phyloP scores from a whole-genome alignment of 2,113 vertebrate genomes.

The Coryphaenoides rupestris region DNA sequence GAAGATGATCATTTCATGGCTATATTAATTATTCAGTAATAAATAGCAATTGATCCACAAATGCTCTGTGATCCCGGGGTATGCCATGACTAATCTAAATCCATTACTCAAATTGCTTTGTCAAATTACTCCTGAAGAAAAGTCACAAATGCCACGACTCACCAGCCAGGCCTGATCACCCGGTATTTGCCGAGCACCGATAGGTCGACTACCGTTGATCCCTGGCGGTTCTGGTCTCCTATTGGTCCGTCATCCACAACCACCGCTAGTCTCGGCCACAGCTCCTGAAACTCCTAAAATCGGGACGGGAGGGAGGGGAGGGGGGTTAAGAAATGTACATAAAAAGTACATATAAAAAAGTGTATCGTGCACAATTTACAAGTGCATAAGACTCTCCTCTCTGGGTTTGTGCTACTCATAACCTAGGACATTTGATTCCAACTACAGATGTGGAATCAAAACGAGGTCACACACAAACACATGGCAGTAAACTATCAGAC shows the following conservation, averaged over 20 bases:
- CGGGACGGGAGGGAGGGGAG: too few species aligned
- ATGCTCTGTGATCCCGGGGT: too few species aligned
- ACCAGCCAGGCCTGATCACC: slow-evolving; percentile 92
- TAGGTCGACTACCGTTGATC: slow-evolving; percentile 91
- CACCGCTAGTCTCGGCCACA: slow-evolving; percentile 87
- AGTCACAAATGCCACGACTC: slow-evolving; percentile 44
- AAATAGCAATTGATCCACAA: not conserved
- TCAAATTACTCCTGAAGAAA: too few species aligned
- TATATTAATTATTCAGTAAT: too few species aligned
- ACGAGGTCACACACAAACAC: not conserved
- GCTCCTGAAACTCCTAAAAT: slow-evolving; percentile 86
- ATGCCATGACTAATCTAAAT: not conserved
- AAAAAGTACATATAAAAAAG: not conserved
- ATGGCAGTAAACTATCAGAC: too few species aligned
- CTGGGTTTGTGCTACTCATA: not conserved
- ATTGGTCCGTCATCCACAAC: slow-evolving; percentile 88
- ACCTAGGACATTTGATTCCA: not conserved
- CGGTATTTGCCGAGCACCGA: slow-evolving; percentile 81
- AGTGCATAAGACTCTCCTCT: too few species aligned
- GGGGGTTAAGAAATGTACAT: too few species aligned
- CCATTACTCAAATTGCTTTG: too few species aligned
- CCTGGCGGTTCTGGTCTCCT: slow-evolving; percentile 82
- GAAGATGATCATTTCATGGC: too few species aligned
- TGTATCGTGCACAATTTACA: too few species aligned
- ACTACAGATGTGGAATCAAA: not conserved